A percentile compares a stretch with the other conserved stretches of the same genome.
phyloP scores from a whole-genome alignment of 2,888 invertebrate genomes.

The Ectemnius cavifrons region DNA sequence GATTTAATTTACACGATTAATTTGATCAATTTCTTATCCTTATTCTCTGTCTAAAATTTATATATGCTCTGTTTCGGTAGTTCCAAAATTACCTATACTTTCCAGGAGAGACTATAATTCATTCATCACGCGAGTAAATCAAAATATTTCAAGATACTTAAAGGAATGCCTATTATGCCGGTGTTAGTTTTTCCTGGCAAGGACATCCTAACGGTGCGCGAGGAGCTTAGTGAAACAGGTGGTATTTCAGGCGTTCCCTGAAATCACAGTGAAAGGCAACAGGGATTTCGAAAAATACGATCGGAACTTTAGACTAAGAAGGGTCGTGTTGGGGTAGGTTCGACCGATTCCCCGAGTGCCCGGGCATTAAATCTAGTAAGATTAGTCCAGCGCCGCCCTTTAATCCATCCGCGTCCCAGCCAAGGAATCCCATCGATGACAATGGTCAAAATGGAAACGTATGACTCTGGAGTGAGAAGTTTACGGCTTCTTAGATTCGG shows the following conservation, averaged over 20 bases:
- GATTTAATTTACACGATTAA: too few species aligned
- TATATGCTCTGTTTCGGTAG: too few species aligned
- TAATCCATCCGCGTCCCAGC: conserved; percentile 53
- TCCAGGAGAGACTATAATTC: too few species aligned
- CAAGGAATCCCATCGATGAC: conserved; percentile 31
- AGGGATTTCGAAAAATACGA: conserved; percentile 36
- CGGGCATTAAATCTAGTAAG: conserved; percentile 54
- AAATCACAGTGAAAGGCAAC: conserved; percentile 16
- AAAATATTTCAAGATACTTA: too few species aligned
- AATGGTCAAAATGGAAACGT: conserved; percentile 45
- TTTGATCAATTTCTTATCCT: too few species aligned
- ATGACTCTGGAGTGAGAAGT: conserved; percentile 22
- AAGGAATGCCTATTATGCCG: too few species aligned
- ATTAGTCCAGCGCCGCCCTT: conserved; percentile 49
- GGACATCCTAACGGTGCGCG: background rate
- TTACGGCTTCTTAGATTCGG: background rate
- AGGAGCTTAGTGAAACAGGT: conserved; percentile 30
- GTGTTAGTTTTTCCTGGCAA: background rate
- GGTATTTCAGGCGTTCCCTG: conserved; percentile 24
- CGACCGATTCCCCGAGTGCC: conserved; percentile 21
- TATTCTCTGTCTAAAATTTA: too few species aligned
- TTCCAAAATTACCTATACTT: too few species aligned
- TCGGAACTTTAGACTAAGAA: conserved; percentile 46
- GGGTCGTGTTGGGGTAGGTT: conserved; percentile 54
- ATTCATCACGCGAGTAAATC: too few species aligned